phyloP scores from a whole-genome alignment of 2,797 vertebrate genomes.

The Staurois parvus region DNA sequence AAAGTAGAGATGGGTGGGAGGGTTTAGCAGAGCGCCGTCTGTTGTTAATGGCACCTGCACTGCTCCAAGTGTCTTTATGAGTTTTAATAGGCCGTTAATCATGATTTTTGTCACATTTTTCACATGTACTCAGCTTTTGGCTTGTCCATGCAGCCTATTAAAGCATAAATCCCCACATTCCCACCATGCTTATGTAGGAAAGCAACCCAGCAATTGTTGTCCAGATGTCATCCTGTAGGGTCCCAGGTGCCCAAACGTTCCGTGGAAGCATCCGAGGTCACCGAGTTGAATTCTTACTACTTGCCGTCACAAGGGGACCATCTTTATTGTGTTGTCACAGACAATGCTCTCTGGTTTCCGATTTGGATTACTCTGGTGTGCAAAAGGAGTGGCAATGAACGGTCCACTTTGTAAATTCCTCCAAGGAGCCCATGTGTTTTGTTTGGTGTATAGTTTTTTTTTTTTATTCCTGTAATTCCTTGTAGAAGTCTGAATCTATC shows the following conservation, averaged over 20 bases:
- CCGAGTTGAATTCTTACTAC: conserved; percentile 78
- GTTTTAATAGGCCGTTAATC: conserved; percentile 81
- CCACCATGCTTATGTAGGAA: conserved; percentile 19
- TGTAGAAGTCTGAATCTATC: too few species aligned
- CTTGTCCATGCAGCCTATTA: conserved; percentile 77
- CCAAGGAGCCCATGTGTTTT: neutral
- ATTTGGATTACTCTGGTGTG: conserved; percentile 75
- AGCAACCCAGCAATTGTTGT: conserved; percentile 68
- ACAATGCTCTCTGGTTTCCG: conserved; percentile 71
- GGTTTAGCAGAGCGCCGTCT: conserved; percentile 6
- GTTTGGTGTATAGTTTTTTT: neutral
- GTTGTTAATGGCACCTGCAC: conserved; percentile 72
- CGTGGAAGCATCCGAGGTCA: conserved; percentile 79
- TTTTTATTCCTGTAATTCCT: too few species aligned
- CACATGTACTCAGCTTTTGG: conserved; percentile 74
- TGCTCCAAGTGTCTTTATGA: conserved; percentile 64
- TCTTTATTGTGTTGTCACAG: conserved; percentile 76
- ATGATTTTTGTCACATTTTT: conserved; percentile 78
- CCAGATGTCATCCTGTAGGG: conserved; percentile 78
- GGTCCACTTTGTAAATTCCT: neutral
- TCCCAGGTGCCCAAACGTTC: conserved; percentile 75
- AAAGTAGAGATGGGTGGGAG: conserved; percentile 35
- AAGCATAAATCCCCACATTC: conserved; percentile 76
- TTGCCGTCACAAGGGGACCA: conserved; percentile 71
- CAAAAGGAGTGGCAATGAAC: conserved; percentile 30